phyloP scores from a whole-genome alignment of 2,888 invertebrate genomes.

The Augiades crinisus region DNA sequence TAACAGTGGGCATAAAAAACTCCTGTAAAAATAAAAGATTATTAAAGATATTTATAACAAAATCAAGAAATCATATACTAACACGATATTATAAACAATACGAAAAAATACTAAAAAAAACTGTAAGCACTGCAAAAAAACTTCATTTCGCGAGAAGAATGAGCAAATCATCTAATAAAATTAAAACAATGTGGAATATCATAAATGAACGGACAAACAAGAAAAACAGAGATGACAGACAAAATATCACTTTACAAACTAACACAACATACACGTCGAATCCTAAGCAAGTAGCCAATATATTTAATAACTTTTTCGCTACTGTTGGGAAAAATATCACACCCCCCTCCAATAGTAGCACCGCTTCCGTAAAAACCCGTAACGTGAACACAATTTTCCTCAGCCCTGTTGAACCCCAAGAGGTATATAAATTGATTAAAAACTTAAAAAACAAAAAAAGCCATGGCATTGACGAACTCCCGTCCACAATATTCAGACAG shows the following conservation, averaged over 20 bases:
- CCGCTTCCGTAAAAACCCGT: not conserved
- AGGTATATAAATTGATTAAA: not conserved
- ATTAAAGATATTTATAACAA: too few relatives aligned
- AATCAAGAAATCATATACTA: not conserved
- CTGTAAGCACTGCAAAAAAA: too few relatives aligned
- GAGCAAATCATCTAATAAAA: too few relatives aligned
- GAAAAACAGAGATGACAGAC: not conserved
- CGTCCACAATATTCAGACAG: not conserved
- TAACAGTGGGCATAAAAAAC: not conserved
- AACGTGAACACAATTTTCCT: not conserved
- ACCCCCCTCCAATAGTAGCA: too few relatives aligned
- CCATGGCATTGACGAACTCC: constrained; percentile 1
- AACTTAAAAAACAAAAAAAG: constrained; percentile 2
- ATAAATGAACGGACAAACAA: not conserved
- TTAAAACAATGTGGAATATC: not conserved
- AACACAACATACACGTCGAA: not conserved
- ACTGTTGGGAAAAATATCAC: not conserved
- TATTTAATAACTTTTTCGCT: not conserved
- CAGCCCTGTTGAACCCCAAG: not conserved
- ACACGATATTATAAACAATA: not conserved
- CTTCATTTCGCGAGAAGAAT: too few relatives aligned
- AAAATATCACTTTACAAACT: not conserved
- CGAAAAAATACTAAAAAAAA: not conserved
- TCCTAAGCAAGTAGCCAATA: not conserved
- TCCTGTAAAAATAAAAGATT: constrained; percentile 3